These are phyloP conservation scores for Tachypleus tridentatus DNA, from an alignment of 1,140 invertebrate genomes.

Conservation along the genomic window DNA sequence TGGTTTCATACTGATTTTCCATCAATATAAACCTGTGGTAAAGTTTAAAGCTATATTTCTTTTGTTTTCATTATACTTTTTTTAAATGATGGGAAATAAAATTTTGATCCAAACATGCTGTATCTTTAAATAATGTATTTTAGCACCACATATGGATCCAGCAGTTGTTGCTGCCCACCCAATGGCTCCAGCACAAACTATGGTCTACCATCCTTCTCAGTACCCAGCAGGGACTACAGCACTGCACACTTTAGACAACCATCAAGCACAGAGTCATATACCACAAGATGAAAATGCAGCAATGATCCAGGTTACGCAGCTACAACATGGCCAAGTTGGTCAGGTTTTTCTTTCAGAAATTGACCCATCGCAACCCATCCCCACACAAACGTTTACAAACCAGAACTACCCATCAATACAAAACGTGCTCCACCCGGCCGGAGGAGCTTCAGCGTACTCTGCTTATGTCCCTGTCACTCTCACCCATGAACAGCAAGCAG, in stretches of 20 bases:
- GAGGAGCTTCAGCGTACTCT: background rate
- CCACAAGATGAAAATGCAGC: too few relatives aligned
- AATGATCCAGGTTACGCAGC: too few relatives aligned
- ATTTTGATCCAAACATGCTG: slow-evolving; percentile 1
- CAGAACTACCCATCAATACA: slow-evolving; percentile 20
- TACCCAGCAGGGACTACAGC: background rate
- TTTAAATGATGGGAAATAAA: slow-evolving; percentile 7
- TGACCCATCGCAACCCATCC: slow-evolving; percentile 20
- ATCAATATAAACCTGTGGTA: too few relatives aligned
- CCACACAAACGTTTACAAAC: slow-evolving; percentile 26
- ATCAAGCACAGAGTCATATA: background rate
- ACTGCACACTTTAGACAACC: too few relatives aligned
- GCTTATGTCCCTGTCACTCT: slow-evolving; percentile 17
- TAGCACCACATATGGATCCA: slow-evolving; percentile 36
- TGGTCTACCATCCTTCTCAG: background rate
- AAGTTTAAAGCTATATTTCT: too few relatives aligned
- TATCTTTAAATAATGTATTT: too few relatives aligned
- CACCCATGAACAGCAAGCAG: slow-evolving; percentile 3
- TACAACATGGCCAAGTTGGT: too few relatives aligned
- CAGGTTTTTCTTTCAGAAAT: slow-evolving; percentile 3
- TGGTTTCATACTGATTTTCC: too few relatives aligned
- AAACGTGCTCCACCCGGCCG: slow-evolving; percentile 10
- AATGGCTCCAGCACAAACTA: slow-evolving; percentile 23
- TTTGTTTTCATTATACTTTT: too few relatives aligned
- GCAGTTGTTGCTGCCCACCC: slow-evolving; percentile 35